Percentiles rank a stretch among this genome's conserved stretches.
Evolutionary conservation across 2,797 vertebrate species (phyloP).

Genomic region (Carapus acus): DNA sequence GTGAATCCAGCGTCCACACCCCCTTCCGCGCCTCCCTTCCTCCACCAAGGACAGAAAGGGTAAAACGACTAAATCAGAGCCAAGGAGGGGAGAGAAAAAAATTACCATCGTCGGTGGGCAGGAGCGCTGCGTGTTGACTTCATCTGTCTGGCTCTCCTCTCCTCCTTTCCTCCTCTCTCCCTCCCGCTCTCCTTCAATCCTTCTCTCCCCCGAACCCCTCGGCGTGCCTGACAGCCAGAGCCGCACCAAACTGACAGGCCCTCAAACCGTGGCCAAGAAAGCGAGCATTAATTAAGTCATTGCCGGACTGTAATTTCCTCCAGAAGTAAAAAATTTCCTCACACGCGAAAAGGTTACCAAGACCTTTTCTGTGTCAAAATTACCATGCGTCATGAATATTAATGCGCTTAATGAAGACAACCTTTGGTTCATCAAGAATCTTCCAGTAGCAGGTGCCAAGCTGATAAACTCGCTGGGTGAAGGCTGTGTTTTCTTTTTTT

Average conservation of each 20-base stretch:
- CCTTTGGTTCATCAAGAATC: conserved; percentile 99
- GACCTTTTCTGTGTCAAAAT: conserved; percentile 99
- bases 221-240: conserved; percentile 83
- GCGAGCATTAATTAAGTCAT: conserved; percentile 99
- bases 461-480: conserved; percentile 89
- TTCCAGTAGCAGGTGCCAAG: conserved; percentile 98
- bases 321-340: conserved; percentile 97
- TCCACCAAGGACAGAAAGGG: conserved; percentile 30
- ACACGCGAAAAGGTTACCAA: conserved; percentile 99
- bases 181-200: conserved; percentile 67
- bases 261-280: conserved; percentile 90
- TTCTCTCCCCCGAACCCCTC: conserved; percentile 69
- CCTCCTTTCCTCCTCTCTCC: conserved; percentile 67
- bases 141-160: conserved; percentile 58
- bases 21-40: too few species aligned
- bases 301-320: conserved; percentile 99
- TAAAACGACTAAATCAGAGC: conserved; percentile 41
- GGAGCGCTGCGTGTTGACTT: conserved; percentile 63
- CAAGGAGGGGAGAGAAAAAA: too few species aligned
- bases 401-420: conserved; percentile 99
- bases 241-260: conserved; percentile 96
- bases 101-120: conserved; percentile 62
- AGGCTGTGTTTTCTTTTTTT: conserved; percentile 59
- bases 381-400: conserved; percentile 99
- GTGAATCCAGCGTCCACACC: conserved; percentile 38